Conservation (phyloP, 1,140 invertebrate genomes). For the Sinonovacula constricta region DNA sequence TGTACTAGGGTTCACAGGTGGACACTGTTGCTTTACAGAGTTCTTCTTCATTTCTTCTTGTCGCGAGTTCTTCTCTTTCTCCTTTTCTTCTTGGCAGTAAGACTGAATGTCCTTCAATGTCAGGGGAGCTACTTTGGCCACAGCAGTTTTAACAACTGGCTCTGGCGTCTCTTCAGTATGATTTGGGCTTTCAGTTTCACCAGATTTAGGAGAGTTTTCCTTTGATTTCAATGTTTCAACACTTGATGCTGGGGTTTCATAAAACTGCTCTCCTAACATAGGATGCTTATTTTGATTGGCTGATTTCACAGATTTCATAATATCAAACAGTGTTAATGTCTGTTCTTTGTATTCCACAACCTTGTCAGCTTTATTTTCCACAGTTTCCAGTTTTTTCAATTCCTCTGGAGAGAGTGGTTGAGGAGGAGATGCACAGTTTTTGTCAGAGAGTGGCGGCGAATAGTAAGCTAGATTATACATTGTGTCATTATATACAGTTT, state of each 20-base stretch:
- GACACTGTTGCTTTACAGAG: neutral
- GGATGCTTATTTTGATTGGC: neutral
- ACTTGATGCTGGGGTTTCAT: neutral
- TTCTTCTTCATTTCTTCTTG: neutral
- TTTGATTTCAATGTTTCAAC: constrained; percentile 2
- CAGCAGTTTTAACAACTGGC: constrained; percentile 40
- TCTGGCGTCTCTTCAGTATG: neutral
- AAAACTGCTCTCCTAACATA: neutral
- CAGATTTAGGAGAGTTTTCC: neutral
- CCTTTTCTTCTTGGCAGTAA: constrained; percentile 31
- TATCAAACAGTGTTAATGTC: constrained; percentile 41
- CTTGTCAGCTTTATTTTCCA: constrained; percentile 21
- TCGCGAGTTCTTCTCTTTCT: constrained; percentile 1
- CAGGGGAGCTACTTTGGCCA: constrained; percentile 46
- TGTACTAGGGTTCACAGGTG: neutral
- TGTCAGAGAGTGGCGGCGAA: constrained; percentile 68
- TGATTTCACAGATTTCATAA: constrained; percentile 34
- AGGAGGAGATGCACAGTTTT: constrained; percentile 66
- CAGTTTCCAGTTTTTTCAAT: constrained; percentile 30
- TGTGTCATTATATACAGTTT: constrained; percentile 63
- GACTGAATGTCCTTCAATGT: constrained; percentile 47
- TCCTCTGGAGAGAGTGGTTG: constrained; percentile 67
- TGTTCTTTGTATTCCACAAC: constrained; percentile 35
- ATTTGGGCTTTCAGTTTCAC: neutral
- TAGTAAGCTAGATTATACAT: constrained; percentile 69